Evolutionary conservation across 2,113 vertebrate genomes (phyloP).

Genomic region (Galbula dea): DNA sequence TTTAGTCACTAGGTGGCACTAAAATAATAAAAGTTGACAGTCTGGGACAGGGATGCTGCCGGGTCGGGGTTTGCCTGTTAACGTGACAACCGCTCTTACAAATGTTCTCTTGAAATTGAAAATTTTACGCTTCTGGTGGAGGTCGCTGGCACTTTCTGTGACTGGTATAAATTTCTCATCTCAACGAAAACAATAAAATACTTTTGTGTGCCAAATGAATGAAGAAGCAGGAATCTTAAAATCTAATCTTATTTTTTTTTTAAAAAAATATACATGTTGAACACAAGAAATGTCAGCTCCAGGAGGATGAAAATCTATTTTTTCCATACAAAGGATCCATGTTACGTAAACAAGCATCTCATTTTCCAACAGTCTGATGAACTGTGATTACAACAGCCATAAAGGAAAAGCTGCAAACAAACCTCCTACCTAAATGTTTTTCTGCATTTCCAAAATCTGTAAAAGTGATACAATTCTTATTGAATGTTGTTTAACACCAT

Average conservation of each 20-base stretch:
- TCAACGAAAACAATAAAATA: not conserved
- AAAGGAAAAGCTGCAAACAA: not conserved
- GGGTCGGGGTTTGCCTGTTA: too few relatives aligned
- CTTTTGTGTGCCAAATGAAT: not conserved
- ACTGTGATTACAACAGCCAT: fast-evolving
- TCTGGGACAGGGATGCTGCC: too few relatives aligned
- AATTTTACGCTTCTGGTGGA: not conserved
- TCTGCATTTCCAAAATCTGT: not conserved
- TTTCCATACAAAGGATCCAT: not conserved
- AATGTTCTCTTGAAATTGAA: not conserved
- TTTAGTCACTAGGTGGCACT: constrained; percentile 67
- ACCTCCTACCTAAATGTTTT: not conserved
- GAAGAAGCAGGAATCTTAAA: not conserved
- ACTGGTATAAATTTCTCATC: not conserved
- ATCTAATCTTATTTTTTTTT: not conserved
- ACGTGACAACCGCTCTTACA: not conserved
- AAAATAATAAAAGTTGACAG: constrained; percentile 45
- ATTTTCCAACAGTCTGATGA: not conserved
- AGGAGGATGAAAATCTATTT: not conserved
- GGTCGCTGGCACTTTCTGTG: not conserved
- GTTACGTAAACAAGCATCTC: not conserved
- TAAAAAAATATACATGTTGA: not conserved
- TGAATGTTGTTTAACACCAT: not conserved
- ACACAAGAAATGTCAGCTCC: not conserved
- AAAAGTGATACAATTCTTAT: not conserved